Percentiles rank a stretch among this genome's conserved stretches.
Conservation (phyloP, 1,140 invertebrate species). For the Xylocopa sonorina region DNA sequence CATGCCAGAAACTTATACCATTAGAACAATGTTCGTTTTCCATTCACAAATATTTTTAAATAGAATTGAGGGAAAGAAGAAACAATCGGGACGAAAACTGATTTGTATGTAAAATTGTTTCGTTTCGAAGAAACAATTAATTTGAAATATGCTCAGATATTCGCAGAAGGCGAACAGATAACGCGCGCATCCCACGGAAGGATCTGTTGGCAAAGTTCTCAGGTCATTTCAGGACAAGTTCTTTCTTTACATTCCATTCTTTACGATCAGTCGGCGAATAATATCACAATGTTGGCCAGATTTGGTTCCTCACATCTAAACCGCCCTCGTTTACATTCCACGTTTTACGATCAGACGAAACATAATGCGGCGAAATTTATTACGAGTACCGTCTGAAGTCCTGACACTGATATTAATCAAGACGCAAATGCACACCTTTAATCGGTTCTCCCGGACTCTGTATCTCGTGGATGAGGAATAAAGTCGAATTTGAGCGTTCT, state of each 20-base stretch:
- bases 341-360: slow-evolving; percentile 39
- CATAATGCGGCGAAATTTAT: slow-evolving; percentile 45
- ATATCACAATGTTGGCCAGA: slow-evolving; percentile 52
- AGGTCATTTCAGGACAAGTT: slow-evolving; percentile 44
- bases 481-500: background rate
- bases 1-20: too few relatives aligned
- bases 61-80: too few relatives aligned
- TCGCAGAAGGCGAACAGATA: too few relatives aligned
- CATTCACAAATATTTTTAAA: too few relatives aligned
- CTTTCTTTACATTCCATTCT: slow-evolving; percentile 53
- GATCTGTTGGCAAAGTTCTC: slow-evolving; percentile 25
- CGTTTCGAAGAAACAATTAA: background rate
- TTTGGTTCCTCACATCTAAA: slow-evolving; percentile 33
- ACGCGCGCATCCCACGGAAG: background rate
- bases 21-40: too few relatives aligned
- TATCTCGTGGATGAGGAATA: background rate
- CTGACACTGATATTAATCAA: slow-evolving; percentile 12
- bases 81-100: too few relatives aligned
- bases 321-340: slow-evolving; percentile 48
- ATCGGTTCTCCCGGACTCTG: background rate
- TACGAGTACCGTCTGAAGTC: slow-evolving; percentile 5
- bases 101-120: background rate
- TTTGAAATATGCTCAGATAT: background rate
- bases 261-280: slow-evolving; percentile 50
- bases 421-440: slow-evolving; percentile 12